phyloP scores from a whole-genome alignment of 2,888 invertebrate genomes.

The Fragum sueziense region DNA sequence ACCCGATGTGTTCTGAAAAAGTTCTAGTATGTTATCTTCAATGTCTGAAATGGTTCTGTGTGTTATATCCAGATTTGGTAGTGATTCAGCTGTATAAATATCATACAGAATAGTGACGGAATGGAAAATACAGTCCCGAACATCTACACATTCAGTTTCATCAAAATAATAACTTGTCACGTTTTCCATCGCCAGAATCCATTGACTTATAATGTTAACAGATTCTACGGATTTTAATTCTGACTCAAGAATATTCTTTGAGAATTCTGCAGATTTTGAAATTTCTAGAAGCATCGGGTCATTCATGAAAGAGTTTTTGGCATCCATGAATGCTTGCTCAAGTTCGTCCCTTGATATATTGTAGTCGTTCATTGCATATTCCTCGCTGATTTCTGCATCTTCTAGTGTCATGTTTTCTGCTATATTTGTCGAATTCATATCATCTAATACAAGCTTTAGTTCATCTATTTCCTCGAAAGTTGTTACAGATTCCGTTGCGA shows the following conservation, averaged over 20 bases:
- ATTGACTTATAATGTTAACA: slow-evolving; percentile 30
- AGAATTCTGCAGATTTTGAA: neutral
- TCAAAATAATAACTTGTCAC: slow-evolving; percentile 28
- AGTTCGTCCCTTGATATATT: slow-evolving; percentile 39
- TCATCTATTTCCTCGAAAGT: slow-evolving; percentile 12
- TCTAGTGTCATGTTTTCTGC: slow-evolving; percentile 33
- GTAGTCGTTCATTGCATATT: slow-evolving; percentile 34
- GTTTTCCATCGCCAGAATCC: slow-evolving; percentile 49
- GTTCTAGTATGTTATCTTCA: slow-evolving; percentile 35
- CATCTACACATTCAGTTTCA: slow-evolving; percentile 31
- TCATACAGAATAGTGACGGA: slow-evolving; percentile 38
- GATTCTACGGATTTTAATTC: slow-evolving; percentile 6
- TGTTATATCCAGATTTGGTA: slow-evolving; percentile 27
- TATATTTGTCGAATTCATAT: neutral
- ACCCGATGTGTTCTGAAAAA: slow-evolving; percentile 31
- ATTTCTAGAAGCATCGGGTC: slow-evolving; percentile 11
- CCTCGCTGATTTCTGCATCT: slow-evolving; percentile 22
- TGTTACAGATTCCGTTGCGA: slow-evolving; percentile 25
- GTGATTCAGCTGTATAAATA: slow-evolving; percentile 32
- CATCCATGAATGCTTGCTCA: slow-evolving; percentile 19
- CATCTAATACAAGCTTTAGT: neutral
- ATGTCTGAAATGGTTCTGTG: slow-evolving; percentile 23
- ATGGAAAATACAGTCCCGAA: slow-evolving; percentile 46
- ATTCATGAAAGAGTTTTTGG: neutral
- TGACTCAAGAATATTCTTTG: slow-evolving; percentile 4